These are phyloP conservation scores for Gadopsis bispinosus DNA, from an alignment of 2,797 vertebrate genomes.

Conservation along the genomic window DNA sequence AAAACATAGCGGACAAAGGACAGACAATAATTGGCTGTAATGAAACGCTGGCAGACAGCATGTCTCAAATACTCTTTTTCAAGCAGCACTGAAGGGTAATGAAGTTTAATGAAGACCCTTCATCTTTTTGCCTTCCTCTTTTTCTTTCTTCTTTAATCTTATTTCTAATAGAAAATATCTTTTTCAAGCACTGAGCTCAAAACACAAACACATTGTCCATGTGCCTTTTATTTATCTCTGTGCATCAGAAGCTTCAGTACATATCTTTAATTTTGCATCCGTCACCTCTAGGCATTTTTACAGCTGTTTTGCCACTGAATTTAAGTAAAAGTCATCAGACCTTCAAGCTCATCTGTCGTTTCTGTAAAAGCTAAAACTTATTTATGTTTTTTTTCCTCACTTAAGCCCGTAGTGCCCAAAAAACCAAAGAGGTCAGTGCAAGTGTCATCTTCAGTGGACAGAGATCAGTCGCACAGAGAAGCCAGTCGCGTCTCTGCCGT, in stretches of 20 bases:
- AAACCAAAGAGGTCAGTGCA: conserved; percentile 86
- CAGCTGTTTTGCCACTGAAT: not conserved
- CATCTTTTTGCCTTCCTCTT: not conserved
- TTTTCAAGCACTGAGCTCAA: not conserved
- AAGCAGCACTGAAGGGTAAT: conserved; percentile 4
- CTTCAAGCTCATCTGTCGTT: not conserved
- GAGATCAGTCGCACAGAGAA: conserved; percentile 79
- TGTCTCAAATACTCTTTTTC: not conserved
- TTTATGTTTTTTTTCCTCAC: not conserved
- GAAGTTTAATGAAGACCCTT: not conserved
- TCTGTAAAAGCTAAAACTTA: not conserved
- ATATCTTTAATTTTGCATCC: not conserved
- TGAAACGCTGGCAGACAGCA: not conserved
- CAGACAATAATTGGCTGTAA: not conserved
- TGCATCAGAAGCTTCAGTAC: not conserved
- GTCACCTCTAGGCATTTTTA: not conserved
- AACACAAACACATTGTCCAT: not conserved
- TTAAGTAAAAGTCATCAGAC: not conserved
- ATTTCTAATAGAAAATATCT: not conserved
- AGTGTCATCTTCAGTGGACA: conserved; percentile 80
- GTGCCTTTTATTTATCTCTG: not conserved
- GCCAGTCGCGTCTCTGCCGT: conserved; percentile 63
- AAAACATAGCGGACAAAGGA: not conserved
- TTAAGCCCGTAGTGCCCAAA: conserved; percentile 85
- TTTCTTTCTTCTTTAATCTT: conserved; percentile 3